Base-by-base conservation (phyloP, 2,888 invertebrate genomes). In the Hyles lineata region DNA sequence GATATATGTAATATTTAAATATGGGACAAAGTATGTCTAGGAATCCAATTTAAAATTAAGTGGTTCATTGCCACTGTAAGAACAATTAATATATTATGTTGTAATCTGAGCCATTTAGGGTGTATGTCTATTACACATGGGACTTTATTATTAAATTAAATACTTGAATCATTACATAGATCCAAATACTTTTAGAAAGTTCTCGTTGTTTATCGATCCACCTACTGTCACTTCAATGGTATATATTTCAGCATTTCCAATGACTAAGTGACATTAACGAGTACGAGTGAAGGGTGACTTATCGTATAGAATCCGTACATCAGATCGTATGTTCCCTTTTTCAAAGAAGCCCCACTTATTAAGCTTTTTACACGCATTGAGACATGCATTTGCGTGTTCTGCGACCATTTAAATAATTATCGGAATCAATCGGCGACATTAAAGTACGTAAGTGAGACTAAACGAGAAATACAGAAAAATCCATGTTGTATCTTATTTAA, bases 321-420 rank as follows among this genome's bases (percentile, higher is more conserved):
- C 75, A 7, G 73, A 77, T 78, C 77, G 76, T 77, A 76, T 74
- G 62, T 74, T 78, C 79, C 80, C 74, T 72, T 77, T 79, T 76
- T 73, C 75, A 79, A 80, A 77, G 76, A 81, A 80, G 74, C 77
- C 79, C 76, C 80, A 78, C 75, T 72, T 55, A 80, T 84, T 82
- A 78, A 77, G 78, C 77, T 77, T 76, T 79, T 72, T 72, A 77
- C 73, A 76, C 76, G 76, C 75, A 74, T 73, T 73, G 75, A 78
- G 76, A 81, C 82, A 80, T 82, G 76, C 80, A 82, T 80, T 85
- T 82, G 85, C 87, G 81, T 85, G 86, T 84, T 77, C 72, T 75
- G 74, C 75, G 80, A 76, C 80, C 79, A 88, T 91, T 90, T 90
- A 86, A 90, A 89, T 89, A 89, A 85, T 90, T 88, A 90, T 91